Percentiles rank a stretch among this genome's conserved stretches.
phyloP scores from a whole-genome alignment of 2,797 vertebrate species.

The Hydrocynus forskahlii region DNA sequence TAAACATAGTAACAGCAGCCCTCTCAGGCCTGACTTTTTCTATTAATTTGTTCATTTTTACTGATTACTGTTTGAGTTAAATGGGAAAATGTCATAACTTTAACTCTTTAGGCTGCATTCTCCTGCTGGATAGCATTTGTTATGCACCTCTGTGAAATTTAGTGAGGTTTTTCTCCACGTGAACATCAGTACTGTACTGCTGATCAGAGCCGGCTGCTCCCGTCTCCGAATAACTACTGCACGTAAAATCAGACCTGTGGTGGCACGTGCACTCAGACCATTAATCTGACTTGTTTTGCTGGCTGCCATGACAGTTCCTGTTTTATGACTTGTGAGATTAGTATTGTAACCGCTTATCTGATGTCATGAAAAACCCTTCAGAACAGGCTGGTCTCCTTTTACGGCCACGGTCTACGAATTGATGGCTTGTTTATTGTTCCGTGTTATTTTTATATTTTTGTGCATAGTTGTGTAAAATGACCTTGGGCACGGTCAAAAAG shows the following conservation, averaged over 20 bases:
- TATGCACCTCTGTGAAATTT: slow-evolving; percentile 21
- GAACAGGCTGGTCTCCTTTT: neutral
- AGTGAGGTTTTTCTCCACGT: slow-evolving; percentile 18
- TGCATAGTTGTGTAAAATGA: slow-evolving; percentile 11
- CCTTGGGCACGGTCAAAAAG: slow-evolving; percentile 1
- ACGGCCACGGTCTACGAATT: neutral
- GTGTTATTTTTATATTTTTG: slow-evolving; percentile 24
- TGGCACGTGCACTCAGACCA: slow-evolving; percentile 37
- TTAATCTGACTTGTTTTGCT: slow-evolving; percentile 40
- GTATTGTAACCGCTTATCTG: slow-evolving; percentile 33
- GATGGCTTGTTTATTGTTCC: slow-evolving; percentile 34
- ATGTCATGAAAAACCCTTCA: neutral
- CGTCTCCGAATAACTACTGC: slow-evolving; percentile 29
- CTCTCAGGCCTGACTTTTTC: too few species aligned
- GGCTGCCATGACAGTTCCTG: slow-evolving; percentile 26
- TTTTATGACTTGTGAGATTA: slow-evolving; percentile 48
- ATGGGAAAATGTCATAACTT: too few species aligned
- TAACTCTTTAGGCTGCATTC: neutral
- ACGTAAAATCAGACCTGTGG: slow-evolving; percentile 31
- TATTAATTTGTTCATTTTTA: neutral
- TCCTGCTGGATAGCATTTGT: slow-evolving; percentile 2
- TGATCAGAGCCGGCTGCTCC: slow-evolving; percentile 42
- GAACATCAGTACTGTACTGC: slow-evolving; percentile 14
- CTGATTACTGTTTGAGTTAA: neutral
- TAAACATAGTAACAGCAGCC: neutral